Evolutionary conservation across 2,888 invertebrate genomes (phyloP).

Genomic region (Tinea semifulvella): DNA sequence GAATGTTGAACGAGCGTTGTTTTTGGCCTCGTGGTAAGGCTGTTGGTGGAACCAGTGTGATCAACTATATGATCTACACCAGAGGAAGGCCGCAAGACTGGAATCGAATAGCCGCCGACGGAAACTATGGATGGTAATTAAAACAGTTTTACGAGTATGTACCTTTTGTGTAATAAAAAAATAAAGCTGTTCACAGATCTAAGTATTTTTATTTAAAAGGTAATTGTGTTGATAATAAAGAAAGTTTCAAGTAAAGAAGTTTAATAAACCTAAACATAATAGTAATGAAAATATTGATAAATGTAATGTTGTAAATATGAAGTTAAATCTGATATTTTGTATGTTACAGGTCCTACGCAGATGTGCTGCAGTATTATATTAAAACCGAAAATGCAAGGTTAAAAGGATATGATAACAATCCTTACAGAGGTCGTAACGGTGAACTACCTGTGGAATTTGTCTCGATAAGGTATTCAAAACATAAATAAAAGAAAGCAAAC

Average conservation of each 20-base stretch:
- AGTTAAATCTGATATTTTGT: too few species aligned
- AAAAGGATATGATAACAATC: constrained; percentile 48
- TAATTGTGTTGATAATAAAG: too few species aligned
- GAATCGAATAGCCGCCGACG: constrained; percentile 72
- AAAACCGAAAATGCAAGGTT: constrained; percentile 67
- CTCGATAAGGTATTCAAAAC: constrained; percentile 43
- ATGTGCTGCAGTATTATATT: constrained; percentile 68
- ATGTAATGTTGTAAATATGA: too few species aligned
- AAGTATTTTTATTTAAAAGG: too few species aligned
- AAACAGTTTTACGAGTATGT: too few species aligned
- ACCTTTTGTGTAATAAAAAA: too few species aligned
- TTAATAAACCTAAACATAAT: too few species aligned
- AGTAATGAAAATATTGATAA: too few species aligned
- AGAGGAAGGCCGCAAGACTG: constrained; percentile 78
- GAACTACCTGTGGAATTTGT: constrained; percentile 70
- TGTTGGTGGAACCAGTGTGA: constrained; percentile 67
- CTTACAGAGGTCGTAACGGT: constrained; percentile 70
- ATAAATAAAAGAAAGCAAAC: not conserved
- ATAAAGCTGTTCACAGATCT: too few species aligned
- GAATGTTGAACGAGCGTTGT: constrained; percentile 40
- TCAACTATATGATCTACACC: constrained; percentile 77
- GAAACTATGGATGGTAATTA: constrained; percentile 79
- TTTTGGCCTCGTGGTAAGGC: constrained; percentile 66
- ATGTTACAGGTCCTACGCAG: constrained; percentile 62
- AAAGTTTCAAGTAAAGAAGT: too few species aligned